Evolutionary conservation across 2,797 vertebrate genomes (phyloP).

Genomic region (Neosilurus hyrtlii): DNA sequence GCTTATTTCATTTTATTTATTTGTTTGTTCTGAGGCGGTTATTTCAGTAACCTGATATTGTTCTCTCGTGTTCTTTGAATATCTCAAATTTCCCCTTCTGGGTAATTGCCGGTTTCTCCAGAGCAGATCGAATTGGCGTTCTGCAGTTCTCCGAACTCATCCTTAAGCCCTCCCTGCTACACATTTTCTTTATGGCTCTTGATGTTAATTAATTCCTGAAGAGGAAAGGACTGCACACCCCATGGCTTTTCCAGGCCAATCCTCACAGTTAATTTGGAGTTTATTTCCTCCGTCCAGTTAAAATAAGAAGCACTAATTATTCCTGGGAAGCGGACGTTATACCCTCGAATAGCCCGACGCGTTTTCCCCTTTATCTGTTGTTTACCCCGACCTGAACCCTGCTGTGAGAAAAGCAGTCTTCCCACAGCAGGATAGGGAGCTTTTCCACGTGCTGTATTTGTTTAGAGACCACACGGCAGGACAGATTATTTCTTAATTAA

Average conservation of each 20-base stretch:
- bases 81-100: background rate
- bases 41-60: background rate
- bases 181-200: background rate
- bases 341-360: background rate
- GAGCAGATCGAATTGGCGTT: background rate
- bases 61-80: background rate
- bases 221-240: background rate
- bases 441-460: background rate
- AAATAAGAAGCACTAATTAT: slow-evolving; percentile 10
- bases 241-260: background rate
- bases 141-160: background rate
- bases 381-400: background rate
- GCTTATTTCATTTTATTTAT: background rate
- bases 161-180: background rate
- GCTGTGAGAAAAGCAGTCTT: slow-evolving; percentile 13
- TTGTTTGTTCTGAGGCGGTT: background rate
- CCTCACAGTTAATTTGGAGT: background rate
- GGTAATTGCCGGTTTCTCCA: background rate
- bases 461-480: background rate
- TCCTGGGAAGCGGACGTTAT: background rate
- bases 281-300: background rate
- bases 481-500: slow-evolving; percentile 23
- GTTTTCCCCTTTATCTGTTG: slow-evolving; percentile 5
- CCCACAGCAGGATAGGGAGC: slow-evolving; percentile 4
- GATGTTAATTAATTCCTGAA: background rate